phyloP scores from a whole-genome alignment of 37 sponge, comb jelly and placozoan genomes.

The Ephydatia muelleri region DNA sequence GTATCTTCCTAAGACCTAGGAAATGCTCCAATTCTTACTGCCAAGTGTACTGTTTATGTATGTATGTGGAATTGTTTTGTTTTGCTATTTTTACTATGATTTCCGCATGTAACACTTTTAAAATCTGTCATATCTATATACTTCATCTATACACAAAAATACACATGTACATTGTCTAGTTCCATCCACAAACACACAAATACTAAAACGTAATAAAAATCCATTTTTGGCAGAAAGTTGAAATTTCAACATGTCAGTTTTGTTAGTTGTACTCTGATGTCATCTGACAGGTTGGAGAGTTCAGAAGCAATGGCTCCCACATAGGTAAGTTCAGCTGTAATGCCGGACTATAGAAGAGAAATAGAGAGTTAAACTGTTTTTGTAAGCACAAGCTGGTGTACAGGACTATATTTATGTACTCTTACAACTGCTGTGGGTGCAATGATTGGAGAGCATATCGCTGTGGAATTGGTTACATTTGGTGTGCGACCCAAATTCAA shows the following conservation, averaged over 20 bases:
- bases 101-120: too few species aligned
- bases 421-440: neutral
- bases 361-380: neutral
- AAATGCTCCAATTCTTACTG: neutral
- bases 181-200: neutral
- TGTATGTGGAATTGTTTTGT: neutral
- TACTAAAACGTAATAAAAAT: neutral
- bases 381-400: too few species aligned
- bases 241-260: neutral
- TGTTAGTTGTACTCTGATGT: neutral
- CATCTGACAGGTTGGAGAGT: neutral
- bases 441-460: neutral
- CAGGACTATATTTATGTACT: too few species aligned
- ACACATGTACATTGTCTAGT: neutral
- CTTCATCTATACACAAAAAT: neutral
- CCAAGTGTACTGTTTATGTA: neutral
- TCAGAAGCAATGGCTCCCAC: neutral
- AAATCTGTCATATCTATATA: too few species aligned
- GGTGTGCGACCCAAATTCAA: conserved; percentile 16
- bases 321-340: neutral
- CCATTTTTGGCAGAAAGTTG: too few species aligned
- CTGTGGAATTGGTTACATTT: neutral
- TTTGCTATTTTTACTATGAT: too few species aligned
- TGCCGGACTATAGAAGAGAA: neutral
- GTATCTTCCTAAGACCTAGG: conserved; percentile 31